A percentile compares a stretch with the other conserved stretches of the same genome.
Evolutionary conservation across 2,113 vertebrate genomes (phyloP).

Genomic region (Phaethornis superciliosus): DNA sequence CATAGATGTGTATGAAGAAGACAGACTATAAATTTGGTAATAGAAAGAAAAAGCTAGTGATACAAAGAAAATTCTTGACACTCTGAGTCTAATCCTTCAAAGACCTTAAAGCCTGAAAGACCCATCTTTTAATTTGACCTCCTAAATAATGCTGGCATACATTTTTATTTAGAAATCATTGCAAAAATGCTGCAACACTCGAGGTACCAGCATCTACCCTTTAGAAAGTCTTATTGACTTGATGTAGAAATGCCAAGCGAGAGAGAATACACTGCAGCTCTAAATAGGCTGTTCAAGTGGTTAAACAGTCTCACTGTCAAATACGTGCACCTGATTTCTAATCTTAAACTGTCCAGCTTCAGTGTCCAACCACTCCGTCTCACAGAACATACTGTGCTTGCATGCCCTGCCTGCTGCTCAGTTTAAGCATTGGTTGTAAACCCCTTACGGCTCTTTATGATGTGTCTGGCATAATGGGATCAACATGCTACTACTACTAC

Average conservation of each 20-base stretch:
- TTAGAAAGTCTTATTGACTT: background rate
- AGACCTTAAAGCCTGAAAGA: background rate
- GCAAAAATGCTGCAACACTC: background rate
- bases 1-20: background rate
- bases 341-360: background rate
- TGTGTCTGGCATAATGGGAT: background rate
- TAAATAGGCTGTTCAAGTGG: background rate
- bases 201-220: background rate
- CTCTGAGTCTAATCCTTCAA: background rate
- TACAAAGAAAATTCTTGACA: background rate
- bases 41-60: background rate
- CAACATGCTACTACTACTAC: background rate
- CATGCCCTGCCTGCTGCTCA: background rate
- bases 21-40: background rate
- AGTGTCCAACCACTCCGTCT: background rate
- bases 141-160: background rate
- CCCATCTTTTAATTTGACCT: background rate
- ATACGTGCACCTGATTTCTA: background rate
- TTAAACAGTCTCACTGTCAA: background rate
- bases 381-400: background rate
- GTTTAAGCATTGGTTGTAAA: constrained; percentile 21
- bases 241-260: background rate
- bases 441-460: background rate
- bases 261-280: background rate
- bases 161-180: background rate